Conservation (phyloP, 2,797 vertebrate genomes). For the Neostethus bicornis region DNA sequence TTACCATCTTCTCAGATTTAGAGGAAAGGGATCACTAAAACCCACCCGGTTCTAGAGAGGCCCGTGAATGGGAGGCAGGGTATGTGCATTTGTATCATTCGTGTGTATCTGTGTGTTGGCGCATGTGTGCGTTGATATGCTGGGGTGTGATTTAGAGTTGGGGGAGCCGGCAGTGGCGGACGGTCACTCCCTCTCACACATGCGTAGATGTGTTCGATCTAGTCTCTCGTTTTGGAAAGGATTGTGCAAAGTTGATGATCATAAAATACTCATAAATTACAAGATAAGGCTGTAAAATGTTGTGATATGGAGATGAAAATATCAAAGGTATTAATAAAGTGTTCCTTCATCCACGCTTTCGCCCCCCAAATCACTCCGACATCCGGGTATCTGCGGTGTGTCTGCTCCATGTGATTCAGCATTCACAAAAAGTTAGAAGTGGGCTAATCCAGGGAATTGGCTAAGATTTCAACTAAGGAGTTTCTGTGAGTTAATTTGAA, state of each 20-base stretch:
- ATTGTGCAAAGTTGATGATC: slow-evolving; percentile 20
- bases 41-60: slow-evolving; percentile 63
- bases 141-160: slow-evolving; percentile 65
- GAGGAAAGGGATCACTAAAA: slow-evolving; percentile 60
- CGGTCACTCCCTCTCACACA: slow-evolving; percentile 52
- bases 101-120: slow-evolving; percentile 49
- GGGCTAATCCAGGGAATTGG: slow-evolving; percentile 8
- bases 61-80: slow-evolving; percentile 63
- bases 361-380: slow-evolving; percentile 48
- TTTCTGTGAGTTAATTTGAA: slow-evolving; percentile 27
- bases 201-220: slow-evolving; percentile 51
- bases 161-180: slow-evolving; percentile 46
- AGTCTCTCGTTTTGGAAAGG: slow-evolving; percentile 41
- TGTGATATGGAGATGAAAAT: slow-evolving; percentile 8
- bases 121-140: slow-evolving; percentile 48
- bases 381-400: slow-evolving; percentile 66
- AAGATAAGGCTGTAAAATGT: slow-evolving; percentile 11
- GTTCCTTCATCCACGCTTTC: slow-evolving; percentile 50
- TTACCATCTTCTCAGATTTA: slow-evolving; percentile 69
- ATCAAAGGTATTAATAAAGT: slow-evolving; percentile 15
- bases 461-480: slow-evolving; percentile 19
- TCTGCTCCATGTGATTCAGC: slow-evolving; percentile 40
- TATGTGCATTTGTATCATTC: slow-evolving; percentile 53
- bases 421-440: slow-evolving; percentile 28
- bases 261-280: slow-evolving; percentile 14